Conservation (phyloP, 2,797 vertebrate species). For the Clamator glandarius region DNA sequence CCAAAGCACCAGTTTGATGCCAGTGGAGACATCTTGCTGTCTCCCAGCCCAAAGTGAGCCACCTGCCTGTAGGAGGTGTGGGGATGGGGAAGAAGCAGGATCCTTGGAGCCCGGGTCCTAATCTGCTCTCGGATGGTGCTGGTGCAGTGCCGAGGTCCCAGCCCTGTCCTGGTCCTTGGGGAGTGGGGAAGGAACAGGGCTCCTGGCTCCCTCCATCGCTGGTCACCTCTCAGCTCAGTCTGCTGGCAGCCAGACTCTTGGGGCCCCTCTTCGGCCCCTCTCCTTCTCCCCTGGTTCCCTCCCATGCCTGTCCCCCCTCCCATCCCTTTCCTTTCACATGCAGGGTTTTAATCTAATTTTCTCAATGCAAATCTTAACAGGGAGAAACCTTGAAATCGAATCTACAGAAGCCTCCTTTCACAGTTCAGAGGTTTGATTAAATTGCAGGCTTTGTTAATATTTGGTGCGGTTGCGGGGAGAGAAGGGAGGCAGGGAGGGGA, state of each 20-base stretch:
- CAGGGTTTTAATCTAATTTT: constrained; percentile 59
- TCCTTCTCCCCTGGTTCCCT: rapidly evolving
- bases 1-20: not conserved
- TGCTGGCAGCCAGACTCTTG: too few relatives aligned
- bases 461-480: not conserved
- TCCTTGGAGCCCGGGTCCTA: rapidly evolving
- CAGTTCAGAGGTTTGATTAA: constrained; percentile 67
- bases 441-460: constrained; percentile 53
- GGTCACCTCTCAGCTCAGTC: not conserved
- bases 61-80: rapidly evolving
- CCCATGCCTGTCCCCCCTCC: rapidly evolving
- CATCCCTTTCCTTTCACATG: not conserved
- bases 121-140: rapidly evolving
- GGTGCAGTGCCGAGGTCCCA: not conserved
- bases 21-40: not conserved
- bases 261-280: not conserved
- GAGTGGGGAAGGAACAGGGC: rapidly evolving
- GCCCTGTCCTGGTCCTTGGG: not conserved
- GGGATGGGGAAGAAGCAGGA: too few relatives aligned
- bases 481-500: not conserved
- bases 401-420: constrained; percentile 60
- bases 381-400: constrained; percentile 61
- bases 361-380: constrained; percentile 37
- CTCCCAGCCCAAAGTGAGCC: not conserved
- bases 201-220: not conserved